Conservation (phyloP, 2,113 vertebrate species). For the Petroica traversi region DNA sequence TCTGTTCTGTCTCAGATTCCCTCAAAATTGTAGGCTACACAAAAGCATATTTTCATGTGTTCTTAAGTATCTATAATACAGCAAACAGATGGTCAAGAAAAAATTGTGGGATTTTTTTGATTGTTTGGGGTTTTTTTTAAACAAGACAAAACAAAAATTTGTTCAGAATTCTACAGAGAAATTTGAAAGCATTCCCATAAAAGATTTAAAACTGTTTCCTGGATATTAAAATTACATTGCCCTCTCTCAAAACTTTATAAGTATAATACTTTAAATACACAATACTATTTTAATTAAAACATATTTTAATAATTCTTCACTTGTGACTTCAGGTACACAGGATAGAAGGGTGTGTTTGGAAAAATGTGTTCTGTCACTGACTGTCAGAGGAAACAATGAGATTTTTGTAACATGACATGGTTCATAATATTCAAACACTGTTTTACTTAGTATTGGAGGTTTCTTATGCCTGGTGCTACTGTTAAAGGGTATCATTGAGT, state of each 20-base stretch:
- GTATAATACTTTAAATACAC: not conserved
- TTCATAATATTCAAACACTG: not conserved
- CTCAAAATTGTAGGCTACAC: not conserved
- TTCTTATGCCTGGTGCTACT: not conserved
- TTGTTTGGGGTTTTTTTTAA: not conserved
- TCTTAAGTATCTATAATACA: not conserved
- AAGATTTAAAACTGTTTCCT: not conserved
- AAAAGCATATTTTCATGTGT: constrained; percentile 14
- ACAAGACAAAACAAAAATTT: not conserved
- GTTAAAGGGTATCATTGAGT: not conserved
- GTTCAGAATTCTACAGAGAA: not conserved
- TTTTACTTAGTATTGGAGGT: not conserved
- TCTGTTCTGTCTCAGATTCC: constrained; percentile 33
- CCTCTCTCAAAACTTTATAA: not conserved
- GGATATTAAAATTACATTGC: not conserved
- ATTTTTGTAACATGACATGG: not conserved
- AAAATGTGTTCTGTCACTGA: not conserved
- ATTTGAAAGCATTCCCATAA: not conserved
- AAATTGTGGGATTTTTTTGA: not conserved
- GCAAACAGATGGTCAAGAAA: not conserved
- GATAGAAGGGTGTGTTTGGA: not conserved
- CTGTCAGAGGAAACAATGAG: not conserved
- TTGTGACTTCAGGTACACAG: not conserved
- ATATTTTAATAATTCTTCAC: not conserved
- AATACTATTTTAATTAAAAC: not conserved